These are phyloP conservation scores for Corythucha ciliata DNA, from an alignment of 2,888 invertebrate genomes.

Conservation along the genomic window DNA sequence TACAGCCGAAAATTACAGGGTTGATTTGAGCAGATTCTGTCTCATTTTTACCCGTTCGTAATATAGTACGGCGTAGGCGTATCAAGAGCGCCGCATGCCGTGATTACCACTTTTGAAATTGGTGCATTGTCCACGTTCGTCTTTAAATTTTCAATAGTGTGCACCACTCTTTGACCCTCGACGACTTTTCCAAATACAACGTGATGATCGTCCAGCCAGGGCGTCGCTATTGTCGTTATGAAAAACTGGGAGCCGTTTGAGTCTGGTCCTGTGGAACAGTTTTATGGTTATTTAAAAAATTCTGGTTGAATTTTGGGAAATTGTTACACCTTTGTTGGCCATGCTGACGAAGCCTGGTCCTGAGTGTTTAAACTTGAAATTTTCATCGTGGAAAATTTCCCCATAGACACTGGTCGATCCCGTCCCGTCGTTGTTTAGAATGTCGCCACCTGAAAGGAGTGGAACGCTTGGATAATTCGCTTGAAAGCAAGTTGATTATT, in stretches of 20 bases:
- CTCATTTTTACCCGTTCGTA: slow-evolving; percentile 47
- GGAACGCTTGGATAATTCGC: too few species aligned
- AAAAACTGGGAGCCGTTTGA: slow-evolving; percentile 98
- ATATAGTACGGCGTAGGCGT: slow-evolving; percentile 69
- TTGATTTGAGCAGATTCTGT: too few species aligned
- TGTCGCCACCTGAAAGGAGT: slow-evolving; percentile 64
- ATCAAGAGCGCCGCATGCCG: slow-evolving; percentile 59
- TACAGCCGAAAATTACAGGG: too few species aligned
- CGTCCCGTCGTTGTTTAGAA: slow-evolving; percentile 67
- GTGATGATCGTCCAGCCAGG: slow-evolving; percentile 90
- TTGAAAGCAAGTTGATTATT: not conserved
- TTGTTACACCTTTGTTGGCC: slow-evolving; percentile 76
- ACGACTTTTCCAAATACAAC: slow-evolving; percentile 85
- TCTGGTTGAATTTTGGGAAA: not conserved
- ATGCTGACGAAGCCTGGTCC: slow-evolving; percentile 95
- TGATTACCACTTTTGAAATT: slow-evolving; percentile 71
- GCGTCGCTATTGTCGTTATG: slow-evolving; percentile 76
- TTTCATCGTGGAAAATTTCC: slow-evolving; percentile 86
- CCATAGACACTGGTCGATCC: slow-evolving; percentile 89
- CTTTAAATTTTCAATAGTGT: slow-evolving; percentile 64
- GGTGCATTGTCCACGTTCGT: slow-evolving; percentile 79
- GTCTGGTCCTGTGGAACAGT: slow-evolving; percentile 45
- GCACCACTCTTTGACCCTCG: slow-evolving; percentile 59
- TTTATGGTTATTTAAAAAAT: not conserved
- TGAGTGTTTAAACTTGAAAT: slow-evolving; percentile 93